Base-by-base conservation (phyloP, 1,140 invertebrate species). In the Ditylenchus dipsaci region DNA sequence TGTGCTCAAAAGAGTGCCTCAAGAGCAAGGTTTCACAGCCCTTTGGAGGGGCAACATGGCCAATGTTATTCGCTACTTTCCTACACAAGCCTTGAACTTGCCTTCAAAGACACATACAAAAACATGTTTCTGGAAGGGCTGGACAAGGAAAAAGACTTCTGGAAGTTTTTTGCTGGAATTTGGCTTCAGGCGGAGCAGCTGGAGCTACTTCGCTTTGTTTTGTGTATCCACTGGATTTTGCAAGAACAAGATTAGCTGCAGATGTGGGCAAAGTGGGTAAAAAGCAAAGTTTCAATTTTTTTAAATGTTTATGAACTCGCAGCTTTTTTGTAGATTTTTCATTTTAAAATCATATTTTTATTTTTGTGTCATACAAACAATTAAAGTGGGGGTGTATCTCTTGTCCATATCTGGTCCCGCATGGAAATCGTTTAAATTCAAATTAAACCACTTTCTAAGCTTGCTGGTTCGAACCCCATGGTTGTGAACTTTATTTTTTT, bases 91-190 rank as follows among this genome's bases (percentile, higher is more conserved):
- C 26, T 63, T 83, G n/a, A 82, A 82, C 67, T 83, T 67, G 76
- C 76, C 38, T 77, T 82, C 81, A 82, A 82, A 65, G 80, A 82
- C 68, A 82, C 81, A 19, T 82, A 81, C 81, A 83, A 82, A 65
- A 74, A 74, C 53, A 57, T 82, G 26, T 53, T 53, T 53, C 15
- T 26, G 23, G 49, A 17, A 53, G 61, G 90, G 73, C 88, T 92
- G 70, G 90, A 92, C 85, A 91, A 91, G 86, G 88, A 90, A 74
- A 90, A 88, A 67, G 89, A 92, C 77, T 93, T 93, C 87, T 90
- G 89, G 88, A 88, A 88, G 80, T 91, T 90, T 79, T 93, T 93
- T 84, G 84, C 87, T 74, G 91, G 90, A 65, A 84, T 73, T 71
- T 84, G 65, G 81, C 84, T 29, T 80, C 78, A 63, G 83, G 83